These are phyloP conservation scores for Caenorhabditis sinica DNA, from an alignment of 2,888 invertebrate species.

Conservation along the genomic window DNA sequence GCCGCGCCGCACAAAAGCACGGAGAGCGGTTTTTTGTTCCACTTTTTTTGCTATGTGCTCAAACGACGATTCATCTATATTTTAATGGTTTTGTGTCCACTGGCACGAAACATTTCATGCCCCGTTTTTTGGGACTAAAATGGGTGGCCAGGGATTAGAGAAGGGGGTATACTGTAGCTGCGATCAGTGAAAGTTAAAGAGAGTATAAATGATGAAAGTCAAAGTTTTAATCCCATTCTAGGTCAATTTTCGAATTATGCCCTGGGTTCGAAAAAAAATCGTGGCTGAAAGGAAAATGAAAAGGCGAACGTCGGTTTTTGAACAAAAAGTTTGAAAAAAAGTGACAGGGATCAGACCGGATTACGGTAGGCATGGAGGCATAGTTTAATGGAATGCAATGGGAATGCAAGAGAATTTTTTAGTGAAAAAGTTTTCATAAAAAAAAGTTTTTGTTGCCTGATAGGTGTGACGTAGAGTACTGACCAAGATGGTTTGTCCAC, in stretches of 20 bases:
- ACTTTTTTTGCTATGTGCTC: neutral
- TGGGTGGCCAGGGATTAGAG: slow-evolving; percentile 40
- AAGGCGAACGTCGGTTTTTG: neutral
- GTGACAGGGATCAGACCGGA: slow-evolving; percentile 51
- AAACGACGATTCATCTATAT: slow-evolving; percentile 53
- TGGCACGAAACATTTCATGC: slow-evolving; percentile 28
- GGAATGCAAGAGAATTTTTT: neutral
- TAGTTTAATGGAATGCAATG: slow-evolving; percentile 16
- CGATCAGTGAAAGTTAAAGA: neutral
- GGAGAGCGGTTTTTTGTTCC: slow-evolving; percentile 25
- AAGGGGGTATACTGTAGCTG: neutral
- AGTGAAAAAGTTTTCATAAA: too few relatives aligned
- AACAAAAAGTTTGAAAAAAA: neutral
- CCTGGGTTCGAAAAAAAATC: neutral
- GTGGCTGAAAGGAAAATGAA: neutral
- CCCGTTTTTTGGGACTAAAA: slow-evolving; percentile 14
- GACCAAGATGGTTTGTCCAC: too few relatives aligned
- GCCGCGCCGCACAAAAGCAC: slow-evolving; percentile 23
- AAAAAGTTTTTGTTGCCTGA: too few relatives aligned
- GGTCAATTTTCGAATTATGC: slow-evolving; percentile 41
- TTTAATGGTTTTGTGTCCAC: slow-evolving; percentile 56
- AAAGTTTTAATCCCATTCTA: slow-evolving; percentile 33
- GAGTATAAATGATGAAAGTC: neutral
- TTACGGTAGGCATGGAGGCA: slow-evolving; percentile 49
- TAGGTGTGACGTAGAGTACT: too few relatives aligned